Evolutionary conservation across 2,888 invertebrate species (phyloP).

Genomic region (Seladonia tumulorum): DNA sequence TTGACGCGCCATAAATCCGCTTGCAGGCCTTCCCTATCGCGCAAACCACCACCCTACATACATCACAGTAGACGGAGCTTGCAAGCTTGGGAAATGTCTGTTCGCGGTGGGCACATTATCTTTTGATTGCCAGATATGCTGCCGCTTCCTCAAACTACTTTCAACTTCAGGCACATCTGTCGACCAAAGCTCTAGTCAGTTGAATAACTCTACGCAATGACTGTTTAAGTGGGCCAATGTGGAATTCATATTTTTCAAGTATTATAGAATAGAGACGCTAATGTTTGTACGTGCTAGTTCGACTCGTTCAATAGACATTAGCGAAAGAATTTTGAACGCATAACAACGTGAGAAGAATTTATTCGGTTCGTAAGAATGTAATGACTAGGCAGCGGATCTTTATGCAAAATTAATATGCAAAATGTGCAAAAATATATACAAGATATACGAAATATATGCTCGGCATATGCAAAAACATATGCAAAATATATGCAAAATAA

Average conservation of each 20-base stretch:
- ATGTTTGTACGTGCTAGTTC: background rate
- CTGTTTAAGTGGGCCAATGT: background rate
- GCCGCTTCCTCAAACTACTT: background rate
- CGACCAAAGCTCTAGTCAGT: background rate
- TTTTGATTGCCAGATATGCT: background rate
- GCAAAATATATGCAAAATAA: too few species aligned
- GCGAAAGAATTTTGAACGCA: background rate
- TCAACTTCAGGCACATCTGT: constrained; percentile 1
- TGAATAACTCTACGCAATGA: background rate
- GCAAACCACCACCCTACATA: background rate
- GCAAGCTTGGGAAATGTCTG: background rate
- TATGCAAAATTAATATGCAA: too few species aligned
- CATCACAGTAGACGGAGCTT: background rate
- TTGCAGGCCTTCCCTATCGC: background rate
- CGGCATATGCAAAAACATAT: too few species aligned
- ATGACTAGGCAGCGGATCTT: too few species aligned
- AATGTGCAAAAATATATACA: too few species aligned
- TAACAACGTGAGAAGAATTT: background rate
- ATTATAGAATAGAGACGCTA: background rate
- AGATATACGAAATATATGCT: too few species aligned
- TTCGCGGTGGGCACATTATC: background rate
- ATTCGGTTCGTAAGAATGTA: background rate
- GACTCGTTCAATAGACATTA: background rate
- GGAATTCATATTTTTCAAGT: background rate
- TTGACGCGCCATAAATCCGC: background rate